A percentile compares a stretch with the other conserved stretches of the same genome.
phyloP scores from a whole-genome alignment of 2,113 vertebrate species.

The Elephas maximus region DNA sequence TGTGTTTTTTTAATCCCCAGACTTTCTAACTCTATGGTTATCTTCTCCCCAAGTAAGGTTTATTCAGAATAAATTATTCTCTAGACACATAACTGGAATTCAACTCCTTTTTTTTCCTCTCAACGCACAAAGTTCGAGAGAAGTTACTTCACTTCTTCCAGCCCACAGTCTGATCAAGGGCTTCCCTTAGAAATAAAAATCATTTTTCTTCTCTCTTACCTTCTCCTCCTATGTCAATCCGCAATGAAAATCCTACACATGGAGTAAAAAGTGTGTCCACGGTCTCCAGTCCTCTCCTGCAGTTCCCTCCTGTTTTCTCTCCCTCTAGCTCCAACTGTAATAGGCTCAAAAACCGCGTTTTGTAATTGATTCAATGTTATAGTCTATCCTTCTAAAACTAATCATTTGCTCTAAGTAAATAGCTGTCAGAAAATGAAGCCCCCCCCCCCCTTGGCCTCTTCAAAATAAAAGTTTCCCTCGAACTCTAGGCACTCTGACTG shows the following conservation, averaged over 20 bases:
- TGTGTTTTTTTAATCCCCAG: conserved; percentile 17
- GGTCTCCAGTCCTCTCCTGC: conserved; percentile 85
- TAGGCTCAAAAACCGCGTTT: conserved; percentile 92
- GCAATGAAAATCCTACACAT: conserved; percentile 87
- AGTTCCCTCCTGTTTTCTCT: conserved; percentile 87
- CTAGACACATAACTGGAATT: conserved; percentile 61
- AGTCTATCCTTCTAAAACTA: conserved; percentile 96
- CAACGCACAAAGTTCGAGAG: conserved; percentile 39
- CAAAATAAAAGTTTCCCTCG: conserved; percentile 93
- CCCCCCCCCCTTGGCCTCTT: conserved; percentile 86
- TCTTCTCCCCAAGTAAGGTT: conserved; percentile 48
- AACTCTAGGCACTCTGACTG: conserved; percentile 76
- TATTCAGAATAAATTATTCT: conserved; percentile 70
- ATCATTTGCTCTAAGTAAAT: conserved; percentile 98
- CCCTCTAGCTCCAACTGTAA: conserved; percentile 88
- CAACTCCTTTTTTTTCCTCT: neutral
- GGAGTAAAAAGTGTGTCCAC: conserved; percentile 87
- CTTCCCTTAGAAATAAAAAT: conserved; percentile 60
- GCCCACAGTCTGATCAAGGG: conserved; percentile 24
- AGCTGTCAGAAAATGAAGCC: conserved; percentile 96
- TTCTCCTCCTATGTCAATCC: conserved; percentile 82
- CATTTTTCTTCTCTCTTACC: conserved; percentile 84
- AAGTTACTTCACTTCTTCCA: conserved; percentile 58
- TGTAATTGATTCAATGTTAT: conserved; percentile 97
- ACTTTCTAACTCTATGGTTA: conserved; percentile 50